A percentile compares a stretch with the other conserved stretches of the same genome.
phyloP scores from a whole-genome alignment of 2,113 vertebrate species.

The Noctilio leporinus region DNA sequence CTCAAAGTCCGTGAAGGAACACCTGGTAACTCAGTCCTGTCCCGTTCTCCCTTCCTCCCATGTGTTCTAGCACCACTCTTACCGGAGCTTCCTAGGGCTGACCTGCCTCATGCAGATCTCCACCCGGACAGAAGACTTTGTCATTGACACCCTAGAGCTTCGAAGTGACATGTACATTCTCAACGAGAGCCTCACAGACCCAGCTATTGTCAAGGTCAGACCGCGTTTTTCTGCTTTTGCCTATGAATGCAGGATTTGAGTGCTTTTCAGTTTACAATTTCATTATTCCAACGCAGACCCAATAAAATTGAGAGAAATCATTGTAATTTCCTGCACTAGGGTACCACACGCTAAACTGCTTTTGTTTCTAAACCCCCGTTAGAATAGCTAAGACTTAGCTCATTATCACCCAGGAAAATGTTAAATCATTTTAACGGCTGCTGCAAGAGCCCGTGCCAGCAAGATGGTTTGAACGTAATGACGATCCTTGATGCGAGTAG shows the following conservation, averaged over 20 bases:
- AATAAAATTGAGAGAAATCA: neutral
- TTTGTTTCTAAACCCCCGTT: neutral
- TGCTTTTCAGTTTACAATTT: neutral
- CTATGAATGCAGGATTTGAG: neutral
- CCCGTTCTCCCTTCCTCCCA: accelerated
- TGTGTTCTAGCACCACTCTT: slow-evolving; percentile 91
- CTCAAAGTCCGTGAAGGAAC: neutral
- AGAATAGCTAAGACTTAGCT: neutral
- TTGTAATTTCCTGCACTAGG: neutral
- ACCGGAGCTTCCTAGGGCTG: slow-evolving; percentile 93
- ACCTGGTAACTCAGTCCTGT: neutral
- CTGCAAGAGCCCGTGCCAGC: neutral
- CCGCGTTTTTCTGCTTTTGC: neutral
- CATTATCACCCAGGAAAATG: neutral
- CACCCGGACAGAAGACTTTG: slow-evolving; percentile 92
- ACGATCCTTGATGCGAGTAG: neutral
- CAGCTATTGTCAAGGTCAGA: slow-evolving; percentile 91
- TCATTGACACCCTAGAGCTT: slow-evolving; percentile 92
- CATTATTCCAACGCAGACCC: neutral
- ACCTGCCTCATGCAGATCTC: slow-evolving; percentile 97
- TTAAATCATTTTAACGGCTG: neutral
- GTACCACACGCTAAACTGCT: neutral
- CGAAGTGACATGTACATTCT: slow-evolving; percentile 91
- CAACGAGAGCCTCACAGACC: slow-evolving; percentile 95
- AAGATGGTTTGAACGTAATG: neutral